Evolutionary conservation across 2,888 invertebrate genomes (phyloP), one percentile per base, ranked within the genome.

Genomic region (Synanthedon myopaeformis): DNA sequence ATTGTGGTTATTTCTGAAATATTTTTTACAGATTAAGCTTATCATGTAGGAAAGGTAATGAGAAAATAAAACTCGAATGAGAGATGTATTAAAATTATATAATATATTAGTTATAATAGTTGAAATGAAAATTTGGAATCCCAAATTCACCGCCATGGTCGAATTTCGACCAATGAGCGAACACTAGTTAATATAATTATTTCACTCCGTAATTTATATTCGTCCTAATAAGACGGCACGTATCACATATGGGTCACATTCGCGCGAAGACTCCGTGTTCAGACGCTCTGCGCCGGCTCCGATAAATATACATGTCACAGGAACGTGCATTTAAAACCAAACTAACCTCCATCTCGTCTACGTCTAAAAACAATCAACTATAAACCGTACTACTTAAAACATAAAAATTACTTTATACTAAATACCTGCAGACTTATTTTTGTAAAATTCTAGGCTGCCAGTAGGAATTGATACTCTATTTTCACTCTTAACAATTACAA

Each of bases 231-330:
- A 63, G 56, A 6, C 73, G 58, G 75, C 63, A 71, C 67, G 54
- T 59, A 56, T 55, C 54, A 62, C 76, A 82, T 79, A 63, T 82
- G 65, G 83, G 83, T 82, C 83, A 84, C 82, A 84, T 76, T 82
- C 78, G 79, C 80, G 79, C 74, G 72, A 74, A 76, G 70, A 70
- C 71, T 72, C 75, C 70, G 70, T 77, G 79, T 81, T 74, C 71
- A 74, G 74, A 77, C 75, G 76, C 72, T 70, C 67, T 75, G 80
- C 78, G 76, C 78, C 69, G 63, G 73, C 80, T 74, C 74, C 76
- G 70, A 79, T 80, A 82, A 80, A 81, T 81, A 80, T 71, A 76
- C 70, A 79, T 77, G 79, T 81, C 79, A 78, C 77, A 71, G 79
- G 79, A 79, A 70, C 72, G 63, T 66, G 64, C 66, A 65, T 62